Evolutionary conservation across 2,888 invertebrate genomes (phyloP), one percentile per base, ranked within the genome.

Genomic region (Cephus rjabovi): DNA sequence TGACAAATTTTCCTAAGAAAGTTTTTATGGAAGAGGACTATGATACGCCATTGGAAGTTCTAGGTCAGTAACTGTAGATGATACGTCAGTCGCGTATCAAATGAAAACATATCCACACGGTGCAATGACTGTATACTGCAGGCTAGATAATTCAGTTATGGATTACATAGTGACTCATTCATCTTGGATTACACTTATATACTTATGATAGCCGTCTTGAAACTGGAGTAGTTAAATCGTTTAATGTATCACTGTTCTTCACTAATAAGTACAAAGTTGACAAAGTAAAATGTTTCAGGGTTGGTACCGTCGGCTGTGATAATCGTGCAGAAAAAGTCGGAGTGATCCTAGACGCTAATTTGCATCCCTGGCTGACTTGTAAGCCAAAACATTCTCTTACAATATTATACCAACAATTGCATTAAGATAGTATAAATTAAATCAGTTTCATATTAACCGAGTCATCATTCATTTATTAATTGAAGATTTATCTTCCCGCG

Each of bases 1-100:
- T 98, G 96, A 98, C 98, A 3, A 95, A 95, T 87, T 99, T 98
- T 92, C 98, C 99, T 11, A 95, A 95, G 88, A 97, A 96, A 92
- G 94, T 98, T 76, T 99, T 98, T 90, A 93, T 94, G 1, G 94
- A 93, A 15, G 97, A 97, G 4, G 98, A 99, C 90, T 98, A 97
- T 92, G 96, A 97, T 79, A 96, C 95, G 89, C 97, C 98, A 0
- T 92, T 99, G 84, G 96, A 96, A 84, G 93, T 95, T 82, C 93
- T 99, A 92, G 97, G 97, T 96, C 92, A 91, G 88, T 85, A 34
- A 71, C 40, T 73, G 15, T 40, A 40, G 4, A 40, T 12, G 0
- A 15, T 15, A 1, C 15, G 15, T 15, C 15, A 40, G 15, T 40
- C 12, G 40, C 15, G 4, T 40, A 40, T 40, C 40, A 4, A 15